Percentiles rank a stretch among this genome's conserved stretches.
These are phyloP conservation scores for Zapus hudsonius DNA, from an alignment of 2,113 vertebrate species.

Conservation along the genomic window DNA sequence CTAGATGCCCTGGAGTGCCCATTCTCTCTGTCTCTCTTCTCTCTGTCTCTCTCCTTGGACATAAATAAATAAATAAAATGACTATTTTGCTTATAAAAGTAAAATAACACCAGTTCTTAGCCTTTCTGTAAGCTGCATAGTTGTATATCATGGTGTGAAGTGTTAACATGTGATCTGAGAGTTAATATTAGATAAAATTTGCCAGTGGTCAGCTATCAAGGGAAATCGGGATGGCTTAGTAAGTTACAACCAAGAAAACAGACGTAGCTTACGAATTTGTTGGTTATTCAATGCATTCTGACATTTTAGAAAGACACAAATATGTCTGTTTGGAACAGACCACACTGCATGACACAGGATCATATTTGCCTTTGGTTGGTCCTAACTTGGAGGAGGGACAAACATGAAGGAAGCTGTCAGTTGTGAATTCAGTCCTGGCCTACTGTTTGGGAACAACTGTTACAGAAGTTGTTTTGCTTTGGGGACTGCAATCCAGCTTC, in stretches of 20 bases:
- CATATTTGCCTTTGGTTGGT: not conserved
- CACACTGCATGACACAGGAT: not conserved
- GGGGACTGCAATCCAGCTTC: not conserved
- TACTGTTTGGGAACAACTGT: too few species aligned
- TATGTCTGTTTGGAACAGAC: not conserved
- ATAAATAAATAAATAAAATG: too few species aligned
- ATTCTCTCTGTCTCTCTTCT: too few species aligned
- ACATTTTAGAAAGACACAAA: not conserved
- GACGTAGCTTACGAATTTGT: not conserved
- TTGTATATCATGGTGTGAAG: not conserved
- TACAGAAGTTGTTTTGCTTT: not conserved
- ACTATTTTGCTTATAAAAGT: too few species aligned
- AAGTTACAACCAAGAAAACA: not conserved
- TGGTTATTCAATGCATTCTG: not conserved
- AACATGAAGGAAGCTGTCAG: not conserved
- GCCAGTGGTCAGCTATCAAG: not conserved
- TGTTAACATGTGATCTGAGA: not conserved
- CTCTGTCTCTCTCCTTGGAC: too few species aligned
- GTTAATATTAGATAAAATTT: not conserved
- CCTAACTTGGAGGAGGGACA: not conserved
- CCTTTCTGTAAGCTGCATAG: not conserved
- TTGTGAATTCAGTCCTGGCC: not conserved
- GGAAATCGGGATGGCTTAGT: not conserved
- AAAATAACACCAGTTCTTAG: not conserved
- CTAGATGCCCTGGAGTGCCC: too few species aligned